phyloP scores from a whole-genome alignment of 30 jellyfish, hydroid and myxozoan species.

The Chrysaora quinquecirrha region DNA sequence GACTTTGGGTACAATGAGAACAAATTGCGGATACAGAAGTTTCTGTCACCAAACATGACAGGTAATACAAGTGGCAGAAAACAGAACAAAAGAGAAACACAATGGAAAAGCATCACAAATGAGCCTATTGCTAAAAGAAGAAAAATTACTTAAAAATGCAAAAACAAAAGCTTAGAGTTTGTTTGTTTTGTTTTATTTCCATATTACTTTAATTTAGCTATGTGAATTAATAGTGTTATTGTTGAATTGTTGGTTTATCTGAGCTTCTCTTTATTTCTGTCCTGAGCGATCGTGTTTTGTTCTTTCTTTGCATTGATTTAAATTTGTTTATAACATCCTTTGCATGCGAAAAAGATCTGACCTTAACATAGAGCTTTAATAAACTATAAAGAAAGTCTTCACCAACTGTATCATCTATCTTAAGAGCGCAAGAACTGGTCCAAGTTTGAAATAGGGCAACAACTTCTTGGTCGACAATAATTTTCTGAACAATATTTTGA shows the following conservation, averaged over 20 bases:
- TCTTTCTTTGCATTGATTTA: constrained; percentile 16
- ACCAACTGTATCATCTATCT: constrained; percentile 28
- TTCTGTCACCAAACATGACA: constrained; percentile 24
- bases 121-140: too few species aligned
- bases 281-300: constrained; percentile 25
- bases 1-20: constrained; percentile 38
- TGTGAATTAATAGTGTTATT: constrained; percentile 9
- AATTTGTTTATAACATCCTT: constrained; percentile 15
- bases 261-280: constrained; percentile 21
- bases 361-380: constrained; percentile 13
- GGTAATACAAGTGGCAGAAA: constrained; percentile 66
- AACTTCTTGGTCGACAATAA: constrained; percentile 25
- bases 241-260: background rate
- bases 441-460: constrained; percentile 36
- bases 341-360: constrained; percentile 17
- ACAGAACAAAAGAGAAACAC: constrained; percentile 16
- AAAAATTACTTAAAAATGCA: too few species aligned
- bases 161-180: too few species aligned
- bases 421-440: constrained; percentile 9
- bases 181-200: too few species aligned
- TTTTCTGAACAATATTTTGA: constrained; percentile 22
- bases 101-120: too few species aligned
- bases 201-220: too few species aligned
- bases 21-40: constrained; percentile 4
- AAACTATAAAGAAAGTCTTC: constrained; percentile 18